A percentile compares a stretch with the other conserved stretches of the same genome.
phyloP scores from a whole-genome alignment of 1,140 invertebrate genomes.

The Fragariocoptes setiger region DNA sequence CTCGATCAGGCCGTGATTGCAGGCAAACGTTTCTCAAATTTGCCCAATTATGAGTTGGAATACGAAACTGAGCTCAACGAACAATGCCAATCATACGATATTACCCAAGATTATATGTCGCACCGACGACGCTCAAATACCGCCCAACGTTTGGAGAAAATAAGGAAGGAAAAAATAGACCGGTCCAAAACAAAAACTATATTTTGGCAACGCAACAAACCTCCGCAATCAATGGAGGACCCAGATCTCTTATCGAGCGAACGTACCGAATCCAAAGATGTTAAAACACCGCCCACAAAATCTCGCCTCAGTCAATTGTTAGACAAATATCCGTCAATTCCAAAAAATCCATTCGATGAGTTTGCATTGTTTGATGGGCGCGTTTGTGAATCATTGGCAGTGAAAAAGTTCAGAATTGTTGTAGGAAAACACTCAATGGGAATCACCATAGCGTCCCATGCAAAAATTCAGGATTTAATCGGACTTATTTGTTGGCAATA shows the following conservation, averaged over 20 bases:
- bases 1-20: constrained; percentile 29
- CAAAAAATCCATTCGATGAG: constrained; percentile 50
- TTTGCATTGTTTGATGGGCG: constrained; percentile 64
- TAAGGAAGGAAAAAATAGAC: constrained; percentile 44
- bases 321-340: constrained; percentile 33
- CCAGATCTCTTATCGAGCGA: background rate
- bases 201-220: constrained; percentile 17
- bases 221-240: background rate
- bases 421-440: constrained; percentile 20
- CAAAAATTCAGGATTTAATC: constrained; percentile 67
- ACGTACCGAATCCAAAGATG: background rate
- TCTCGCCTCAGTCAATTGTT: constrained; percentile 34
- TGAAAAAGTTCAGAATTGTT: constrained; percentile 8
- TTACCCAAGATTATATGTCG: constrained; percentile 33
- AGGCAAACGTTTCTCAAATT: constrained; percentile 15
- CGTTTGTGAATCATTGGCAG: constrained; percentile 11
- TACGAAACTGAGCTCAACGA: constrained; percentile 12
- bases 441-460: constrained; percentile 39
- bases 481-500: constrained; percentile 51
- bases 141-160: constrained; percentile 50
- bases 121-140: constrained; percentile 52
- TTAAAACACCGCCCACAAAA: constrained; percentile 5
- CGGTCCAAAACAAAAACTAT: constrained; percentile 21
- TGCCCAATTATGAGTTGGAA: constrained; percentile 11
- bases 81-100: constrained; percentile 17